phyloP scores from a whole-genome alignment of 2,888 invertebrate genomes.

The Ernsta delagoae region DNA sequence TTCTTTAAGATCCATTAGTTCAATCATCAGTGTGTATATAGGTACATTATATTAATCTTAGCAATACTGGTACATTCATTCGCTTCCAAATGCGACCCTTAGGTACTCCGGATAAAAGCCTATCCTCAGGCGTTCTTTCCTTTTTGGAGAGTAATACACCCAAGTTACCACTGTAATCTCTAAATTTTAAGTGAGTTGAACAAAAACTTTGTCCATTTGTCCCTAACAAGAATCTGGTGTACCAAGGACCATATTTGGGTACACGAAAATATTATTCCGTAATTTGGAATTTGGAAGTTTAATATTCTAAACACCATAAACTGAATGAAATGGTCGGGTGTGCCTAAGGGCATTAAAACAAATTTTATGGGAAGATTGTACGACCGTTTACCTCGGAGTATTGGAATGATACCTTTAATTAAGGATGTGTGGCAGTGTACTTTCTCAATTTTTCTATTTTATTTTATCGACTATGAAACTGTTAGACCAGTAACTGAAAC shows the following conservation, averaged over 20 bases:
- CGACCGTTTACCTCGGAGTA: neutral
- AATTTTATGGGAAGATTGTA: neutral
- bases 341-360: neutral
- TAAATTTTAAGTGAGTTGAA: conserved; percentile 21
- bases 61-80: neutral
- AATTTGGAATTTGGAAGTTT: too few species aligned
- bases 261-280: too few species aligned
- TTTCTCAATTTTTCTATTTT: too few species aligned
- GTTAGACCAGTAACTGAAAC: neutral
- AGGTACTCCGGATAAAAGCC: conserved; percentile 12
- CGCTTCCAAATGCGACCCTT: neutral
- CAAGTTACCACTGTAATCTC: conserved; percentile 13
- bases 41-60: neutral
- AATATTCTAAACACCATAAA: neutral
- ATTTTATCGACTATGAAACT: too few species aligned
- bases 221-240: conserved; percentile 1
- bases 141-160: conserved; percentile 22
- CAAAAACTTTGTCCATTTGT: conserved; percentile 27
- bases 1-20: too few species aligned
- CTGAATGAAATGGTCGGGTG: too few species aligned
- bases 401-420: neutral
- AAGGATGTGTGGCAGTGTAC: neutral
- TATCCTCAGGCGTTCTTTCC: neutral
- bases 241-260: neutral
- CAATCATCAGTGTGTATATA: too few species aligned